Conservation (phyloP, 2,797 vertebrate species). For the Halcyon leucocephala region DNA sequence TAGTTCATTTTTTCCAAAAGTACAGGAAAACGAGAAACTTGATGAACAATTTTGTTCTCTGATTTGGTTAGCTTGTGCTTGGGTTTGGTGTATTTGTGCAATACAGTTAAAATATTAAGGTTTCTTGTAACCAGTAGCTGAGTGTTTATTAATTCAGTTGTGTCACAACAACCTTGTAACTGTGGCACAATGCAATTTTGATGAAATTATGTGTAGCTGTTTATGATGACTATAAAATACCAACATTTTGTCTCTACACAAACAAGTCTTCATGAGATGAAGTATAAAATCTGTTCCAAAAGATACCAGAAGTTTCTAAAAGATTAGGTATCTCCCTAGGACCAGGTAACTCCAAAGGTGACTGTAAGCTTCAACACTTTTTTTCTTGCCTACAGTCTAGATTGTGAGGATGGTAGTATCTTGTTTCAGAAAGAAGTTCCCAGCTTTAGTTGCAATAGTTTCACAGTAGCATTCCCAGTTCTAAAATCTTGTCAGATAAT, state of each 20-base stretch:
- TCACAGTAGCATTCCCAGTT: neutral
- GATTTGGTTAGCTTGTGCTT: neutral
- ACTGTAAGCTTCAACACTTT: neutral
- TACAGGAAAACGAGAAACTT: neutral
- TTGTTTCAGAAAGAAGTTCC: neutral
- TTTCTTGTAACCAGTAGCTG: neutral
- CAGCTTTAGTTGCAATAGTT: neutral
- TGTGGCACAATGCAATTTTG: neutral
- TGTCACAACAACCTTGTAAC: neutral
- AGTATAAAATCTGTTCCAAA: neutral
- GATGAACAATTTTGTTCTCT: neutral
- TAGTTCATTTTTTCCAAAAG: neutral
- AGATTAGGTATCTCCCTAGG: neutral
- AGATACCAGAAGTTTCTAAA: neutral
- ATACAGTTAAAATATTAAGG: neutral
- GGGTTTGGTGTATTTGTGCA: neutral
- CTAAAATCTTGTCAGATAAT: neutral
- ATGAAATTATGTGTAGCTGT: neutral
- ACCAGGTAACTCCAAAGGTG: neutral
- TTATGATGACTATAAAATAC: neutral
- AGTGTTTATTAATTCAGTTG: neutral
- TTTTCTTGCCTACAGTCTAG: neutral
- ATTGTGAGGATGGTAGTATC: neutral
- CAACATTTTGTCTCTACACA: neutral
- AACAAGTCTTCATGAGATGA: neutral